Percentiles rank a stretch among this genome's conserved stretches.
Evolutionary conservation across 2,797 vertebrate genomes (phyloP).

Genomic region (Scolopax rusticola): DNA sequence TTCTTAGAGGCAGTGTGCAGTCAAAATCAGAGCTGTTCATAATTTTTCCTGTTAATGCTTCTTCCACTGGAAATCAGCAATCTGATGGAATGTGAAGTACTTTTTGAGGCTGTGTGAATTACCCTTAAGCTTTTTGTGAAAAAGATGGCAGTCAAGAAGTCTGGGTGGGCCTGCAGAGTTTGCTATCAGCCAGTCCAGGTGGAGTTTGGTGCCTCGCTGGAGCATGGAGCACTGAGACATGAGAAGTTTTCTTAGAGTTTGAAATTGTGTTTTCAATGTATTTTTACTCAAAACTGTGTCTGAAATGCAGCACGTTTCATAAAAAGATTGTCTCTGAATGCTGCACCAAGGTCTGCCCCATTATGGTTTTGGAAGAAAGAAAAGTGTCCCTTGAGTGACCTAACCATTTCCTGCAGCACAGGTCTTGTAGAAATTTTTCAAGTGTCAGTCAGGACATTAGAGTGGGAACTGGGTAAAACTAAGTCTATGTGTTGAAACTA

Average conservation of each 20-base stretch:
- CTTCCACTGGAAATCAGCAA: neutral
- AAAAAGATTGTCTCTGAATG: neutral
- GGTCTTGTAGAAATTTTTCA: fast-evolving
- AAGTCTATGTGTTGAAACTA: neutral
- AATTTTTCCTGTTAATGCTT: neutral
- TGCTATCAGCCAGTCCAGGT: neutral
- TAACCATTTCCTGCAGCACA: neutral
- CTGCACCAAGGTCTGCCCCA: fast-evolving
- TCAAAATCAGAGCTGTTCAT: neutral
- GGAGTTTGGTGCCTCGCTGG: neutral
- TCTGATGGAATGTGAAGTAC: neutral
- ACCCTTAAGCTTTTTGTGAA: neutral
- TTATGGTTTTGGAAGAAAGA: neutral
- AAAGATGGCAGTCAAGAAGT: neutral
- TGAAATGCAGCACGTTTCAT: neutral
- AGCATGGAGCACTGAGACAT: neutral
- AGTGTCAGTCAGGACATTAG: neutral
- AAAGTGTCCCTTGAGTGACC: neutral
- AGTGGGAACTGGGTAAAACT: neutral
- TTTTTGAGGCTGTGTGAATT: neutral
- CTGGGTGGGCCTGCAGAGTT: neutral
- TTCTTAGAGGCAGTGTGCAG: neutral
- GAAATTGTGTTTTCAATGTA: neutral
- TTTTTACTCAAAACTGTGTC: neutral
- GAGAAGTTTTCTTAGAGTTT: neutral